These are phyloP conservation scores for Odobenus rosmarus DNA, from an alignment of 2,113 vertebrate genomes.

Conservation along the genomic window DNA sequence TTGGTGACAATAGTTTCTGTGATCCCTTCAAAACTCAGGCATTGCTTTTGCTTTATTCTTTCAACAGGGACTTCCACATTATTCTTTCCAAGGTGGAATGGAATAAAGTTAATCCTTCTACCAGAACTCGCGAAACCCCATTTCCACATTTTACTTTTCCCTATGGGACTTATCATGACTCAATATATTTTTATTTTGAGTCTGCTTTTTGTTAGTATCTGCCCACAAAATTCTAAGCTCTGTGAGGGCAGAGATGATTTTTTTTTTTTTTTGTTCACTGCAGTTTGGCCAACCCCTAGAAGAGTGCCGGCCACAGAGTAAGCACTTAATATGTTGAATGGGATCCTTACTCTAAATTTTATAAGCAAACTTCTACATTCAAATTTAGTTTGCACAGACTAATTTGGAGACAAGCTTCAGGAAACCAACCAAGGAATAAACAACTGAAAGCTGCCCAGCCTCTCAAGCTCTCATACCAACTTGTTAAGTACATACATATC, in stretches of 20 bases:
- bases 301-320: neutral
- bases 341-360: neutral
- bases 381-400: neutral
- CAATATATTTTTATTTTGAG: neutral
- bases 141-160: neutral
- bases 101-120: neutral
- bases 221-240: neutral
- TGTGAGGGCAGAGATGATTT: neutral
- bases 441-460: neutral
- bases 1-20: neutral
- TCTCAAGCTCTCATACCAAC: neutral
- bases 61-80: neutral
- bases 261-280: neutral
- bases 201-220: neutral
- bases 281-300: neutral
- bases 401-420: neutral
- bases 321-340: neutral
- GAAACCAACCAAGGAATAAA: neutral
- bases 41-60: neutral
- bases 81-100: neutral
- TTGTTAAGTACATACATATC: neutral
- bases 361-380: neutral
- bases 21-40: neutral
- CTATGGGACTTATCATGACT: neutral
- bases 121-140: neutral